Conservation (phyloP, 2,888 invertebrate species). For the Tuberolachnus salignus region DNA sequence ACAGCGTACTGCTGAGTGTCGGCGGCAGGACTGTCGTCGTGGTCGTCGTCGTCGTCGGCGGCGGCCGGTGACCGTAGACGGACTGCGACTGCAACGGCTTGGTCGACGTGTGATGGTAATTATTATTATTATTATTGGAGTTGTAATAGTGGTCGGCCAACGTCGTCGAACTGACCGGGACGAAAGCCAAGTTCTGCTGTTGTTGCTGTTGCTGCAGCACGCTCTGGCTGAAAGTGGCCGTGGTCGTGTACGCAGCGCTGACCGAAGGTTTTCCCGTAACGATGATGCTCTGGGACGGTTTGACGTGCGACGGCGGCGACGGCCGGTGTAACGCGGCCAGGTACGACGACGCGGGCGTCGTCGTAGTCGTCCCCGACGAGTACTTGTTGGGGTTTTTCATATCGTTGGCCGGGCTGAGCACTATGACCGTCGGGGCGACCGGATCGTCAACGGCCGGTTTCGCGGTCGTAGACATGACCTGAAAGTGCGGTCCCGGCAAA, state of each 20-base stretch:
- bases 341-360: conserved; percentile 61
- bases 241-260: conserved; percentile 58
- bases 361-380: conserved; percentile 57
- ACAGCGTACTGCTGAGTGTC: conserved; percentile 40
- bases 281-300: conserved; percentile 58
- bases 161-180: conserved; percentile 56
- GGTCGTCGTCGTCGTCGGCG: neutral
- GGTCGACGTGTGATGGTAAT: conserved; percentile 46
- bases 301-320: conserved; percentile 41
- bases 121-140: conserved; percentile 50
- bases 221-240: conserved; percentile 22
- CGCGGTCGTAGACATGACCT: conserved; percentile 60
- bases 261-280: conserved; percentile 59
- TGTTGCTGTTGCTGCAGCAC: neutral
- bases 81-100: conserved; percentile 3
- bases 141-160: conserved; percentile 53
- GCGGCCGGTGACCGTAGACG: conserved; percentile 24
- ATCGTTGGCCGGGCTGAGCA: conserved; percentile 64
- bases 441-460: conserved; percentile 58
- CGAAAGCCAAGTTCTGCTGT: conserved; percentile 56
- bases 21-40: conserved; percentile 27
- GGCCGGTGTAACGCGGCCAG: conserved; percentile 15
- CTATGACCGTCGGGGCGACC: conserved; percentile 67
- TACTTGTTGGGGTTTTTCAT: conserved; percentile 37
- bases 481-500: conserved; percentile 60